A percentile compares a stretch with the other conserved stretches of the same genome.
phyloP scores from a whole-genome alignment of 1,140 invertebrate species.

The Vollenhovia emeryi region DNA sequence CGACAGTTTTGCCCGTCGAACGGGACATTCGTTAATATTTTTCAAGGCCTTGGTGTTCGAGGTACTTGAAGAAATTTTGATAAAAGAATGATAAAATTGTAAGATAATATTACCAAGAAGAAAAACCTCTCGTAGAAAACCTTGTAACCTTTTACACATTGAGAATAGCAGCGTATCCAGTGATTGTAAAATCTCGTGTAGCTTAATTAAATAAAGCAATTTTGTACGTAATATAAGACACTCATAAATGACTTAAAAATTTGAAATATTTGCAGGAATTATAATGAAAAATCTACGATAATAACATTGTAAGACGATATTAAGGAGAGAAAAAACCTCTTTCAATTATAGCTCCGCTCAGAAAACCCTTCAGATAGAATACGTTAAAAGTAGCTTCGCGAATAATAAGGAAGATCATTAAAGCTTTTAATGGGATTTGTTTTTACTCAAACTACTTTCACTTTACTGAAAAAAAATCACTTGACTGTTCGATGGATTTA shows the following conservation, averaged over 20 bases:
- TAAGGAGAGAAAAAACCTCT: neutral
- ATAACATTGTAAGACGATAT: neutral
- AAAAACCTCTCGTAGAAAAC: neutral
- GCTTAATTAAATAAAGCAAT: neutral
- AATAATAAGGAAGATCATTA: constrained; percentile 1
- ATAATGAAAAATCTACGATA: neutral
- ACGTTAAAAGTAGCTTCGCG: neutral
- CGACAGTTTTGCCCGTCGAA: too few species aligned
- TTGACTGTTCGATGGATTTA: neutral
- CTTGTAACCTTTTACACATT: neutral
- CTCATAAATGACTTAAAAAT: neutral
- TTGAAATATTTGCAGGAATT: neutral
- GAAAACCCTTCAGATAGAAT: neutral
- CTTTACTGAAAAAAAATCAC: constrained; percentile 21
- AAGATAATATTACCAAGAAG: neutral
- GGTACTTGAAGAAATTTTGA: neutral
- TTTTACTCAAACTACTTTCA: neutral
- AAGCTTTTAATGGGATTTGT: neutral
- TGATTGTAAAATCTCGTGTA: neutral
- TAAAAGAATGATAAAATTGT: neutral
- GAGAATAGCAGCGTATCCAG: neutral
- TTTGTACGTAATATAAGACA: neutral
- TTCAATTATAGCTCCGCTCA: neutral
- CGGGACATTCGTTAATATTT: neutral
- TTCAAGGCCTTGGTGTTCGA: neutral